Percentiles rank a stretch among this genome's conserved stretches.
These are phyloP conservation scores for Mylabris phalerata DNA, from an alignment of 1,140 invertebrate genomes.

Conservation along the genomic window DNA sequence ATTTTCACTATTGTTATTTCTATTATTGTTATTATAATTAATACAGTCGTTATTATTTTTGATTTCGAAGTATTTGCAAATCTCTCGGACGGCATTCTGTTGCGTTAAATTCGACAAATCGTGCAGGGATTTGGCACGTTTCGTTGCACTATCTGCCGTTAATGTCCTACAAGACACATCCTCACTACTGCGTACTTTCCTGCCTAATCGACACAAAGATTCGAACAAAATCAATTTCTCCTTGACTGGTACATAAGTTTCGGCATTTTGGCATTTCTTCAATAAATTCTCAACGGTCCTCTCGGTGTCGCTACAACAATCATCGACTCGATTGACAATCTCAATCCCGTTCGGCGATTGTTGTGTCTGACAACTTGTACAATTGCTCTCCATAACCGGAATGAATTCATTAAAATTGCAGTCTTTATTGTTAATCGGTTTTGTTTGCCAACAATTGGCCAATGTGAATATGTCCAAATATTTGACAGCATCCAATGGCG, in stretches of 20 bases:
- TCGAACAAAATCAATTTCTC: slow-evolving; percentile 56
- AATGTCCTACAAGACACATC: slow-evolving; percentile 43
- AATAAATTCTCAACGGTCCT: slow-evolving; percentile 47
- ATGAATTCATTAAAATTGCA: slow-evolving; percentile 23
- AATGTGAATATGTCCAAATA: slow-evolving; percentile 46
- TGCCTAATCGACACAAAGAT: slow-evolving; percentile 47
- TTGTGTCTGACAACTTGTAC: neutral
- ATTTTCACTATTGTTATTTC: too few species aligned
- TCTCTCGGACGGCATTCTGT: slow-evolving; percentile 48
- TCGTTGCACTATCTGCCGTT: slow-evolving; percentile 40
- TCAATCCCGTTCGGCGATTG: slow-evolving; percentile 5
- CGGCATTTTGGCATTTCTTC: slow-evolving; percentile 51
- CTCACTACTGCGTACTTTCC: slow-evolving; percentile 47
- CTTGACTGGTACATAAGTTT: slow-evolving; percentile 54
- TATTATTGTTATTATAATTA: too few species aligned
- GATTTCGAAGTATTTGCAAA: slow-evolving; percentile 54
- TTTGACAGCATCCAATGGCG: slow-evolving; percentile 52
- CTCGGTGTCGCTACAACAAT: slow-evolving; percentile 24
- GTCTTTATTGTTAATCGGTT: slow-evolving; percentile 23
- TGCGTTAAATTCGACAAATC: slow-evolving; percentile 46
- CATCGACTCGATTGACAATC: neutral
- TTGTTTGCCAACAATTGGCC: slow-evolving; percentile 29
- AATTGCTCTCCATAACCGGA: neutral
- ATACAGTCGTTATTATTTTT: slow-evolving; percentile 17
- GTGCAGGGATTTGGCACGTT: slow-evolving; percentile 52